A percentile compares a stretch with the other conserved stretches of the same genome.
These are phyloP conservation scores for Leistus spinibarbis DNA, from an alignment of 2,888 invertebrate genomes.

Conservation along the genomic window DNA sequence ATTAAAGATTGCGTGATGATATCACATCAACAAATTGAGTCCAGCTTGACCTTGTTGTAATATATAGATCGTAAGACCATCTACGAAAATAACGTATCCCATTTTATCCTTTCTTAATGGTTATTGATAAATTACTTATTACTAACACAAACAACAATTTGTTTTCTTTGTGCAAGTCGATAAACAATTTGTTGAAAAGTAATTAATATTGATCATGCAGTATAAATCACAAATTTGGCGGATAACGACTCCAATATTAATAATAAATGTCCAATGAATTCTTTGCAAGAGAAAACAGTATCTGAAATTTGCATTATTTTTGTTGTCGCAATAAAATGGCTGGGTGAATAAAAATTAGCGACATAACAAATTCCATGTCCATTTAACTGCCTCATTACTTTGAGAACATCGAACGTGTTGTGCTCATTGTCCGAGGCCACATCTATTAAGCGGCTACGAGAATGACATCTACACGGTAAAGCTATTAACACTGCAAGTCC, in stretches of 20 bases:
- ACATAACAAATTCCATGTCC: constrained; percentile 29
- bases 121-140: background rate
- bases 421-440: constrained; percentile 9
- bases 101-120: background rate
- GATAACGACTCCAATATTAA: constrained; percentile 4
- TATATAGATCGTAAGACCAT: background rate
- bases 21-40: constrained; percentile 18
- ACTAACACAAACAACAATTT: background rate
- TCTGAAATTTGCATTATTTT: background rate
- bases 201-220: background rate
- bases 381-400: constrained; percentile 32
- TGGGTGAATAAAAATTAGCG: constrained; percentile 8
- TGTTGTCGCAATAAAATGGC: background rate
- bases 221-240: background rate
- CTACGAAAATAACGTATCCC: background rate
- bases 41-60: constrained; percentile 18
- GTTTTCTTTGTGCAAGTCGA: background rate
- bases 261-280: background rate
- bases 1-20: constrained; percentile 21
- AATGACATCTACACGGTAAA: constrained; percentile 30
- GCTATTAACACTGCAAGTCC: constrained; percentile 23
- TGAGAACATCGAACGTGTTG: constrained; percentile 18
- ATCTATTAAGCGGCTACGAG: constrained; percentile 18
- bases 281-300: background rate
- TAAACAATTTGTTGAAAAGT: background rate